Evolutionary conservation across 2,888 invertebrate genomes (phyloP).

Genomic region (Habroteleia sp.): DNA sequence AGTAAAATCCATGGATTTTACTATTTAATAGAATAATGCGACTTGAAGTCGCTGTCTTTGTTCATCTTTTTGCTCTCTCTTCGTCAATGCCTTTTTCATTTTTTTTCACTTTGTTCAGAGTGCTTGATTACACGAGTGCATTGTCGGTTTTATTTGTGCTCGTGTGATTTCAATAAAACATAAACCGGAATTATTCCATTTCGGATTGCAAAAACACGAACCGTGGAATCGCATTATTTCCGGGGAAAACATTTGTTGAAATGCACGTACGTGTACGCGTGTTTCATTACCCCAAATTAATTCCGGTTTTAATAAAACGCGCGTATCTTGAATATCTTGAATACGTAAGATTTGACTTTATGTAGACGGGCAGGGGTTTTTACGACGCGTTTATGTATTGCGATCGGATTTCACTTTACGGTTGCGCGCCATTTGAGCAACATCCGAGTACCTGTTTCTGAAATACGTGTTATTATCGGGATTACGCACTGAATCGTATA

Average conservation of each 20-base stretch:
- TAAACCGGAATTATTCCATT: slow-evolving; percentile 12
- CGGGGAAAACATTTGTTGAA: background rate
- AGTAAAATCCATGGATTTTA: too few species aligned
- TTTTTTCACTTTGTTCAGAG: background rate
- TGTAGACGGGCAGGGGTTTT: slow-evolving; percentile 19
- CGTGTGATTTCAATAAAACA: slow-evolving; percentile 10
- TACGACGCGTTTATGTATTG: slow-evolving; percentile 30
- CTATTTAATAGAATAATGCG: too few species aligned
- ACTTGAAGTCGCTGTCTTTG: too few species aligned
- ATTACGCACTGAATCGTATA: slow-evolving; percentile 34
- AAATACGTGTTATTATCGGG: slow-evolving; percentile 46
- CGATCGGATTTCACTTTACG: slow-evolving; percentile 45
- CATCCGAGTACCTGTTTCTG: slow-evolving; percentile 43
- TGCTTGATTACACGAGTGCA: slow-evolving; percentile 16
- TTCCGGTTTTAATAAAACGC: slow-evolving; percentile 21
- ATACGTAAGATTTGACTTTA: slow-evolving; percentile 66
- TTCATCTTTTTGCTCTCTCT: too few species aligned
- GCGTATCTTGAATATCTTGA: slow-evolving; percentile 4
- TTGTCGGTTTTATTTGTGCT: slow-evolving; percentile 14
- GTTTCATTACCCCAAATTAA: slow-evolving; percentile 18
- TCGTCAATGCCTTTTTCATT: too few species aligned
- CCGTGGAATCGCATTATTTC: slow-evolving; percentile 22
- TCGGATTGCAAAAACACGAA: slow-evolving; percentile 11
- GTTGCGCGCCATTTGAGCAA: slow-evolving; percentile 37
- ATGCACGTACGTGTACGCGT: background rate